Evolutionary conservation across 2,113 vertebrate genomes (phyloP).

Genomic region (Bothrops jararaca): DNA sequence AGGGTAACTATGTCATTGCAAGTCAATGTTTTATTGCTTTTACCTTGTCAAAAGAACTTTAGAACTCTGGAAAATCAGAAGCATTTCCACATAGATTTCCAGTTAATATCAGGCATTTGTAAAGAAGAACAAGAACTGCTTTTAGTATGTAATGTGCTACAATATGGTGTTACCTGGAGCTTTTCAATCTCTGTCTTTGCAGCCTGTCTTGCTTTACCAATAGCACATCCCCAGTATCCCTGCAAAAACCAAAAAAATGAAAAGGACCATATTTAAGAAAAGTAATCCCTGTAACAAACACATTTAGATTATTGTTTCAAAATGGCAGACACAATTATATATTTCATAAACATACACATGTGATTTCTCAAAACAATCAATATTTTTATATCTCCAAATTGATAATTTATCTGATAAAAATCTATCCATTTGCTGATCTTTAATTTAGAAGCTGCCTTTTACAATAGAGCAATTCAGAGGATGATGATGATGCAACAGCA

Average conservation of each 20-base stretch:
- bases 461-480: neutral
- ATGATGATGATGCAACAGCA: neutral
- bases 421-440: neutral
- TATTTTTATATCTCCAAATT: neutral
- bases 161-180: slow-evolving; percentile 80
- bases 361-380: neutral
- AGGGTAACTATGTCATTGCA: neutral
- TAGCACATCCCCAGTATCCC: slow-evolving; percentile 98
- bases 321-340: too few relatives aligned
- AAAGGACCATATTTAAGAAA: neutral
- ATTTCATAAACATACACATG: neutral
- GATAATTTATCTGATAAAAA: neutral
- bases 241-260: slow-evolving; percentile 39
- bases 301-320: neutral
- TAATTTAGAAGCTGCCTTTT: neutral
- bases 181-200: slow-evolving; percentile 99
- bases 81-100: neutral
- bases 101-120: neutral
- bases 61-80: neutral
- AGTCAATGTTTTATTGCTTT: neutral
- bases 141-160: neutral
- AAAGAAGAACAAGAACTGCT: neutral
- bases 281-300: neutral
- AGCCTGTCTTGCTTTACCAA: slow-evolving; percentile 98
- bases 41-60: neutral